A percentile compares a stretch with the other conserved stretches of the same genome.
phyloP scores from a whole-genome alignment of 2,888 invertebrate genomes.

The Campoplex nolae region DNA sequence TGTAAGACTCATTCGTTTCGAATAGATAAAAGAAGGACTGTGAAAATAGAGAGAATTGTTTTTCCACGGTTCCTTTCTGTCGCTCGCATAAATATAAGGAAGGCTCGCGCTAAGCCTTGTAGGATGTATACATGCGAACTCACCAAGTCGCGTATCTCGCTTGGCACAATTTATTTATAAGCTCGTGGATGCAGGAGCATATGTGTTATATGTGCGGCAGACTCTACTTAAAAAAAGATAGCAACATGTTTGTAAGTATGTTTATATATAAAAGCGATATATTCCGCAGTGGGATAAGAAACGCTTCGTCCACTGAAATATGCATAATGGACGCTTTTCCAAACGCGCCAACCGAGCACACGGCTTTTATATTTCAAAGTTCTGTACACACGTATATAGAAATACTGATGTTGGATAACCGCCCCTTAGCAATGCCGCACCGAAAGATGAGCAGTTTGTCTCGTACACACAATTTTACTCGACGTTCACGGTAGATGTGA shows the following conservation, averaged over 20 bases:
- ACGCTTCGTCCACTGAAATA: constrained; percentile 72
- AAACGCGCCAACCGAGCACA: constrained; percentile 58
- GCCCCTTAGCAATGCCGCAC: neutral
- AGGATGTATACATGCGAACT: constrained; percentile 25
- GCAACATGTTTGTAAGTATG: constrained; percentile 62
- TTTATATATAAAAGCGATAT: constrained; percentile 43
- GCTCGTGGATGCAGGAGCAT: constrained; percentile 47
- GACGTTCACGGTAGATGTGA: constrained; percentile 28
- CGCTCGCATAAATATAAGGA: constrained; percentile 30
- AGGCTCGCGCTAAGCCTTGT: constrained; percentile 26
- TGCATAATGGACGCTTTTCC: constrained; percentile 72
- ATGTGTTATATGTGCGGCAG: constrained; percentile 57
- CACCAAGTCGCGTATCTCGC: constrained; percentile 31
- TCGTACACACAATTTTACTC: constrained; percentile 18
- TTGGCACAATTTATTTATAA: constrained; percentile 62
- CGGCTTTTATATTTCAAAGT: constrained; percentile 60
- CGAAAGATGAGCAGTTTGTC: constrained; percentile 30
- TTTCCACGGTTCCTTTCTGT: constrained; percentile 26
- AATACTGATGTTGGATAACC: constrained; percentile 36
- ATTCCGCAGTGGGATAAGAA: constrained; percentile 58
- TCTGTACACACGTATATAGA: constrained; percentile 29
- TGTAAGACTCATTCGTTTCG: neutral
- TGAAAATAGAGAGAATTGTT: constrained; percentile 50
- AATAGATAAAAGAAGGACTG: constrained; percentile 13
- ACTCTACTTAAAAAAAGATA: constrained; percentile 65